Evolutionary conservation across 2,797 vertebrate species (phyloP).

Genomic region (Crocodylus rhombifer): DNA sequence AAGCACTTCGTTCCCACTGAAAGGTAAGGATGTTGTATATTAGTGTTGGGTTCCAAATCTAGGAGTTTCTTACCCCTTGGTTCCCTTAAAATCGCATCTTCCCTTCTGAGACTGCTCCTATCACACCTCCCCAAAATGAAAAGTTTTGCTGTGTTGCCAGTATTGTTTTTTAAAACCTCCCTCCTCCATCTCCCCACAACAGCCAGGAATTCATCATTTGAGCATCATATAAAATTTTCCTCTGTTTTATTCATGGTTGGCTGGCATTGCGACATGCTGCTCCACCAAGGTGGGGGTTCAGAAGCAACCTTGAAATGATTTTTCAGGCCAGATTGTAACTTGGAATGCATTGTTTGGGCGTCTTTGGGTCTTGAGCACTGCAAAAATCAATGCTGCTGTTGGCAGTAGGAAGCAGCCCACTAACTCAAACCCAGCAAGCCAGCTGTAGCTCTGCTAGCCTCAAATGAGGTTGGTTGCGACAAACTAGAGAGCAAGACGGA

Average conservation of each 20-base stretch:
- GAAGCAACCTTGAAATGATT: background rate
- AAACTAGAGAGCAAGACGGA: background rate
- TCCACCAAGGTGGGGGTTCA: background rate
- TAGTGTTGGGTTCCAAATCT: constrained; percentile 29
- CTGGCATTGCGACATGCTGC: constrained; percentile 6
- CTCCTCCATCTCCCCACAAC: background rate
- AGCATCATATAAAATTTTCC: background rate
- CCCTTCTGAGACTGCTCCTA: constrained; percentile 18
- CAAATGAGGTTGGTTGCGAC: background rate
- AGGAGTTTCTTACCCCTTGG: constrained; percentile 21
- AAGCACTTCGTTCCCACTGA: background rate
- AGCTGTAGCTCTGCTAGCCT: background rate
- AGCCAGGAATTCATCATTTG: background rate
- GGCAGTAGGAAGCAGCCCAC: background rate
- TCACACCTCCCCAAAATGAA: constrained; percentile 41
- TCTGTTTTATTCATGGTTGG: background rate
- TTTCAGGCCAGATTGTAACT: background rate
- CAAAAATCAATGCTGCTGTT: background rate
- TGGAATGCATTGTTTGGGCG: background rate
- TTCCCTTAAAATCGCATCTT: background rate
- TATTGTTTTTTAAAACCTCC: constrained; percentile 49
- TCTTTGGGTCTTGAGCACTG: background rate
- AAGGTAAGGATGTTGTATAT: constrained; percentile 25
- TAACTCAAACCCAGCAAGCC: background rate
- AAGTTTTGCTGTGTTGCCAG: constrained; percentile 51